Conservation (phyloP, 1,140 invertebrate species). For the Phortica variegata region DNA sequence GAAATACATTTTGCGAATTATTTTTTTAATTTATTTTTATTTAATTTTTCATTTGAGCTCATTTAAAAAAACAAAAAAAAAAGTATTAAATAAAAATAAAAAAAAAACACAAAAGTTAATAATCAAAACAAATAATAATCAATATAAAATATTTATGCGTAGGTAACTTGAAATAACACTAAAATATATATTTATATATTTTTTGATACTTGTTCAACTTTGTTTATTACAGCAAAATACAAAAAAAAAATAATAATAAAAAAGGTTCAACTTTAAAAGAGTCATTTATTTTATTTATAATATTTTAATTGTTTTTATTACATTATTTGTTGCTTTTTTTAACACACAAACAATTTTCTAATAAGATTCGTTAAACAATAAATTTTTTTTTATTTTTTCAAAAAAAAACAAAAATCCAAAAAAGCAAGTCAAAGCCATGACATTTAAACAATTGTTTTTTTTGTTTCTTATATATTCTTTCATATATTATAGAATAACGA, state of each 20-base stretch:
- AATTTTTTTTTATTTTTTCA: conserved; percentile 15
- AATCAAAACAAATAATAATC: conserved; percentile 6
- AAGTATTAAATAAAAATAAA: conserved; percentile 4
- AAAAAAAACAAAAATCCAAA: conserved; percentile 24
- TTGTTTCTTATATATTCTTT: conserved; percentile 45
- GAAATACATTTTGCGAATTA: conserved; percentile 18
- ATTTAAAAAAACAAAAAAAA: too few species aligned
- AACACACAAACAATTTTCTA: too few species aligned
- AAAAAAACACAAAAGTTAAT: conserved; percentile 15
- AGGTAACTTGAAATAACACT: too few species aligned
- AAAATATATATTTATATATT: conserved; percentile 12
- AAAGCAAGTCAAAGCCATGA: conserved; percentile 31
- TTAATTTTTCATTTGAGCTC: too few species aligned
- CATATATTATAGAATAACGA: conserved; percentile 56
- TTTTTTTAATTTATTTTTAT: conserved; percentile 48
- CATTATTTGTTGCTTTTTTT: too few species aligned
- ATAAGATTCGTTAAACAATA: too few species aligned
- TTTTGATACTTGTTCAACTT: conserved; percentile 31
- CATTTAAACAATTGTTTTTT: conserved; percentile 4
- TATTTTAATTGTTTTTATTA: conserved; percentile 16
- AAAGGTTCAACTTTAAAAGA: conserved; percentile 27
- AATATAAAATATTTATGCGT: too few species aligned
- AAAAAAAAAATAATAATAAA: conserved; percentile 30
- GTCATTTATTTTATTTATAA: conserved; percentile 18
- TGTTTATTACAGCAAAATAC: conserved; percentile 32